Evolutionary conservation across 1,140 invertebrate species (phyloP).

Genomic region (Drosophila kikkawai): DNA sequence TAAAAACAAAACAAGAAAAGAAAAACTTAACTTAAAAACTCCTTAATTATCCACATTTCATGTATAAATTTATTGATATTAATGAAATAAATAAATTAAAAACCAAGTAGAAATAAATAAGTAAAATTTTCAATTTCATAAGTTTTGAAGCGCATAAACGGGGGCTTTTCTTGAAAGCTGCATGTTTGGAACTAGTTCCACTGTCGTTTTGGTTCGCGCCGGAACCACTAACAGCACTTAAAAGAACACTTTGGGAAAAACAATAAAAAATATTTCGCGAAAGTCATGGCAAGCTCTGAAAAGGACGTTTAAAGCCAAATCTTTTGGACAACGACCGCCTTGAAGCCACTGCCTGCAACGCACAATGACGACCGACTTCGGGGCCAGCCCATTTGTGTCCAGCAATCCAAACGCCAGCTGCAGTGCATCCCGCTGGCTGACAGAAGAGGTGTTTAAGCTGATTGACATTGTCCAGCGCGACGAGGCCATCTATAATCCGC

Average conservation of each 20-base stretch:
- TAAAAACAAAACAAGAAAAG: too few relatives aligned
- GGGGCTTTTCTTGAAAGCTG: neutral
- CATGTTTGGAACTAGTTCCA: neutral
- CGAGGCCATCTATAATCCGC: slow-evolving; percentile 83
- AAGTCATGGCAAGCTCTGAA: slow-evolving; percentile 25
- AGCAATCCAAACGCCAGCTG: slow-evolving; percentile 59
- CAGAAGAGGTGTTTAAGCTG: slow-evolving; percentile 80
- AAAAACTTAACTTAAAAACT: too few relatives aligned
- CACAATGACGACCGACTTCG: slow-evolving; percentile 65
- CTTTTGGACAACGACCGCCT: neutral
- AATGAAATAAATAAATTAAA: too few relatives aligned
- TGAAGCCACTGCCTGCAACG: neutral
- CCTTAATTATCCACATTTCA: too few relatives aligned
- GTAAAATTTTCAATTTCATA: neutral
- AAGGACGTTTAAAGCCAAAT: slow-evolving; percentile 4
- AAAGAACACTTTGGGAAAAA: slow-evolving; percentile 43
- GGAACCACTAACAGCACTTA: slow-evolving; percentile 26
- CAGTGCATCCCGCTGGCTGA: slow-evolving; percentile 74
- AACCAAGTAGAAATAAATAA: neutral
- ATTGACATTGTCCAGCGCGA: slow-evolving; percentile 81
- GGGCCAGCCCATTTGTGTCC: slow-evolving; percentile 52
- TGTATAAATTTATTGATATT: too few relatives aligned
- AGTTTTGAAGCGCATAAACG: neutral
- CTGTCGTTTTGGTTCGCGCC: slow-evolving; percentile 2
- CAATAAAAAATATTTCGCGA: slow-evolving; percentile 39